Evolutionary conservation across 2,888 invertebrate genomes (phyloP), one percentile per base, ranked within the genome.

Genomic region (Octonoba sinensis): DNA sequence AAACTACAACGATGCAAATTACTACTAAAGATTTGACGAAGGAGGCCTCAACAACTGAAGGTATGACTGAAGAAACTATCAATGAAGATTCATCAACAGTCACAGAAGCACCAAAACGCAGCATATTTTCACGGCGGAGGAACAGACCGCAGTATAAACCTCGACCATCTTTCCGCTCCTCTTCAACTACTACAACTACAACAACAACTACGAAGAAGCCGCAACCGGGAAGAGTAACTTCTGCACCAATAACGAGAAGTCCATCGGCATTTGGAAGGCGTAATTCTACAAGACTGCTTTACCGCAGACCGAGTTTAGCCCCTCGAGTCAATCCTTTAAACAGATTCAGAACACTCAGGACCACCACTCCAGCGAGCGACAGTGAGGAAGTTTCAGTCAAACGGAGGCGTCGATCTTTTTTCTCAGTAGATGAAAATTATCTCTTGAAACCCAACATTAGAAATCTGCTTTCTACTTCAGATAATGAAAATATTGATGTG

Each of bases 101-200:
- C 13, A 59, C 60, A 18, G 81, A 70, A 57, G 27, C 64, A 46
- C 74, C 81, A 11, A 74, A 70, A 36, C 65, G 75, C 20, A 71
- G 75, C 15, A 71, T 82, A 49, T 82, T 82, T 60, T 44, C 66
- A 0, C 59, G 79, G 36, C 20, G 76, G 16, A 57, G 82, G 56
- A 82, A 75, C 24, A 76, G 82, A 44, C 82, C 82, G 1, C 59
- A 51, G 57, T 82, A 76, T 44, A 82, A 67, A 56, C 82, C 82
- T 47, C 49, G 76, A n/a, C 76, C 82, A 15, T 74, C 82, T 11
- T 74, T 76, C 20, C 75, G 82, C 3, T 71, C 75, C 18, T 24
- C 67, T 13, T 56, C 82, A 18, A 18, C 64, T 12, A n/a, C 82
- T n/a, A 54, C 82, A n/a, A 64, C 81, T n/a, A 57, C 75, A 16